Evolutionary conservation across 2,888 invertebrate genomes (phyloP), one percentile per base, ranked within the genome.

Genomic region (Pecten maximus): DNA sequence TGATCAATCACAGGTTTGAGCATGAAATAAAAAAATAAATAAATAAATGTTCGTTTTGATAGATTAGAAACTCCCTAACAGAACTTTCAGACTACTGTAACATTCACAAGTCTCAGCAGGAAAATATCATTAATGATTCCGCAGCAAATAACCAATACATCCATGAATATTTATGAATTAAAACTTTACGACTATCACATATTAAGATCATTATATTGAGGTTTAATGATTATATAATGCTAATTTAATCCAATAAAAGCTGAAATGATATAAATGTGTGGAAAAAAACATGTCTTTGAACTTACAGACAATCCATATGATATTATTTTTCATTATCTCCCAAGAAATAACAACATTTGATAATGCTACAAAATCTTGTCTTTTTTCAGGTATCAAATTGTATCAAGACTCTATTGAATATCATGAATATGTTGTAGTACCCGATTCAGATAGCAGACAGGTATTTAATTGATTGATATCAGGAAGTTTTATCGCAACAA

Each of bases 401-500:
- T 74, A 74, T 35, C 10, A 28, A 35, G 35, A 35, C 6, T 10
- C 44, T 44, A 44, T 12, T 6, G 28, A 28, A 60, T n/a, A n/a
- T 60, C n/a, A 60, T 2, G 60, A 23, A 35, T 74, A 74, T 23
- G 74, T 10, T 74, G 35, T 35, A 28, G 35, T 10, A 74, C 35
- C 35, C 35, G 35, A 74, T 28, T 8, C 35, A 28, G 8, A 35
- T 74, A 8, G 74, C 74, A 74, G 35, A 74, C 50, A 19, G 15
- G 19, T 12, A 74, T 74, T 74, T 74, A 74, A 74, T 74, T 74
- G 74, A 74, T 74, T 74, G 23, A 28, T 74, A 74, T 74, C 74
- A 12, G 19, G 74, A 35, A 35, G 10, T 35, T 54, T 74, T 74
- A 74, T 74, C 28, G 3, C 12, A 35, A 74, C 74, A 28, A 74